Evolutionary conservation across 1,140 invertebrate species (phyloP).

Genomic region (Penaeus chinensis): DNA sequence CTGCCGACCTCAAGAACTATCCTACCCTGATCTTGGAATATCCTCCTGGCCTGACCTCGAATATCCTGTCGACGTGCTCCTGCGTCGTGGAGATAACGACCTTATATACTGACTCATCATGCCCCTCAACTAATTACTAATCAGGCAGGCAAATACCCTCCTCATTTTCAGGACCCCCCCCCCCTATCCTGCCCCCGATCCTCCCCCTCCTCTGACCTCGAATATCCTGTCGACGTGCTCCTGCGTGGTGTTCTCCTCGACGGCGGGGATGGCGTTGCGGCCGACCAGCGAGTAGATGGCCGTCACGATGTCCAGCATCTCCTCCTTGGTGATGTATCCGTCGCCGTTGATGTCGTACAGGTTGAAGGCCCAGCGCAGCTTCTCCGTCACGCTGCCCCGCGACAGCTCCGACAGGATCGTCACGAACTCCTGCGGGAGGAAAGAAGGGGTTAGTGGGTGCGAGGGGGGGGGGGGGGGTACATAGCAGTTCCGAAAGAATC

Average conservation of each 20-base stretch:
- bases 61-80: no score
- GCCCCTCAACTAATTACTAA: no score
- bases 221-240: slow-evolving; percentile 66
- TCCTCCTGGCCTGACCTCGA: no score
- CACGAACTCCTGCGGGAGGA: slow-evolving; percentile 80
- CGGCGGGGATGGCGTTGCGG: slow-evolving; percentile 57
- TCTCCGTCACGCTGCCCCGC: slow-evolving; percentile 89
- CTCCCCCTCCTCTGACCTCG: slow-evolving; percentile 62
- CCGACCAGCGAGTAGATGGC: slow-evolving; percentile 92
- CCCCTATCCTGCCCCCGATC: no score
- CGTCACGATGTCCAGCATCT: slow-evolving; percentile 88
- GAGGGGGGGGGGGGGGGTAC: no score
- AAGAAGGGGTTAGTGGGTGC: not conserved
- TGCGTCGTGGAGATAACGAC: no score
- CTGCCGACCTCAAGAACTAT: no score
- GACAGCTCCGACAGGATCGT: slow-evolving; percentile 89
- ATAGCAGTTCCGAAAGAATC: no score
- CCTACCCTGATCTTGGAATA: no score
- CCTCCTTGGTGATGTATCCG: slow-evolving; percentile 86
- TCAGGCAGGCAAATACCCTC: no score
- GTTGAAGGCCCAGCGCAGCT: slow-evolving; percentile 93
- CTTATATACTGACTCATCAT: no score
- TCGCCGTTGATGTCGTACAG: slow-evolving; percentile 96
- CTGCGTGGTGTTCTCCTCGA: slow-evolving; percentile 64
- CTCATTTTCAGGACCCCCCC: no score